A percentile compares a stretch with the other conserved stretches of the same genome.
phyloP scores from a whole-genome alignment of 2,113 vertebrate species.

The cat (Felis catus) region F.catus_Fca126_mat1.0 CM031416.1:85781501-85782000 shows the following conservation, averaged over 20 bases:
- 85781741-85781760: constrained; percentile 72
- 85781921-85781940: not conserved
- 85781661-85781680: constrained; percentile 71
- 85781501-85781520: constrained; percentile 58
- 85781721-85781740: constrained; percentile 77
- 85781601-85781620: constrained; percentile 76
- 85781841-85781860: not conserved
- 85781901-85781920: not conserved
- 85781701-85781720: constrained; percentile 75
- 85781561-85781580: constrained; percentile 66
- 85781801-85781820: constrained; percentile 55
- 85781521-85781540: constrained; percentile 35
- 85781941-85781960: constrained; percentile 15
- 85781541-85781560: constrained; percentile 77
- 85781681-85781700: constrained; percentile 72
- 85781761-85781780: constrained; percentile 48
- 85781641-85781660: constrained; percentile 78
- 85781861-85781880: not conserved
- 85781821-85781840: not conserved
- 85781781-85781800: constrained; percentile 62
- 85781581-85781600: constrained; percentile 68
- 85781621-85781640: constrained; percentile 80
- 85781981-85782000: not conserved
- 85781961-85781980: not conserved
- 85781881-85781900: not conserved